A percentile compares a stretch with the other conserved stretches of the same genome.
Conservation (phyloP, 1,140 invertebrate genomes). For the Lepidurus packardi region DNA sequence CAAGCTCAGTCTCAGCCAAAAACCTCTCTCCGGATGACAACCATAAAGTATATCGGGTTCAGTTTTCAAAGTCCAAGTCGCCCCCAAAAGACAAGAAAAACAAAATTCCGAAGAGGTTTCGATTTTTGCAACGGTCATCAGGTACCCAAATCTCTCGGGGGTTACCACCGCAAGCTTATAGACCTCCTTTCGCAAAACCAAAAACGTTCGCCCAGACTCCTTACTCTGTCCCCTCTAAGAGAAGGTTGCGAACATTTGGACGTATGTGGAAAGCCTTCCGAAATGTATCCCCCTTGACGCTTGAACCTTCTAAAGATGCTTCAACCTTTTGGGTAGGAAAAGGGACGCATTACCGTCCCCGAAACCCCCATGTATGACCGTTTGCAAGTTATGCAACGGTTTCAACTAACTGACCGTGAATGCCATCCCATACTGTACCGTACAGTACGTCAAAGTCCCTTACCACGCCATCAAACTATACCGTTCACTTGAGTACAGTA, state of each 20-base stretch:
- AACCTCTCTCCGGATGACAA: not conserved
- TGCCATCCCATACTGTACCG: not conserved
- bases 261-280: not conserved
- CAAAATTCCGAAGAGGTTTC: not conserved
- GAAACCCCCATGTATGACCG: not conserved
- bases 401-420: slow-evolving; percentile 9
- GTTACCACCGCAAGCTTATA: not conserved
- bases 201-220: not conserved
- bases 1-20: not conserved
- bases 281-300: too few species aligned
- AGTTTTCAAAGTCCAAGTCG: not conserved
- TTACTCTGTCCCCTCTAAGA: not conserved
- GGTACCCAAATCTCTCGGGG: not conserved
- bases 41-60: slow-evolving; percentile 4
- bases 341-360: too few species aligned
- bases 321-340: too few species aligned
- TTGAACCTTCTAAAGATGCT: too few species aligned
- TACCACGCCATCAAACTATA: too few species aligned
- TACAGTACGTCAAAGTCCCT: too few species aligned
- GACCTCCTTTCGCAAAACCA: too few species aligned
- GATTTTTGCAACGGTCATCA: not conserved
- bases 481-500: too few species aligned
- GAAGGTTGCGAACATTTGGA: not conserved
- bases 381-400: slow-evolving; percentile 16
- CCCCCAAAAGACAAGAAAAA: not conserved